Evolutionary conservation across 2,888 invertebrate genomes (phyloP), one percentile per base, ranked within the genome.

Genomic region (Tricholauxania praeusta): DNA sequence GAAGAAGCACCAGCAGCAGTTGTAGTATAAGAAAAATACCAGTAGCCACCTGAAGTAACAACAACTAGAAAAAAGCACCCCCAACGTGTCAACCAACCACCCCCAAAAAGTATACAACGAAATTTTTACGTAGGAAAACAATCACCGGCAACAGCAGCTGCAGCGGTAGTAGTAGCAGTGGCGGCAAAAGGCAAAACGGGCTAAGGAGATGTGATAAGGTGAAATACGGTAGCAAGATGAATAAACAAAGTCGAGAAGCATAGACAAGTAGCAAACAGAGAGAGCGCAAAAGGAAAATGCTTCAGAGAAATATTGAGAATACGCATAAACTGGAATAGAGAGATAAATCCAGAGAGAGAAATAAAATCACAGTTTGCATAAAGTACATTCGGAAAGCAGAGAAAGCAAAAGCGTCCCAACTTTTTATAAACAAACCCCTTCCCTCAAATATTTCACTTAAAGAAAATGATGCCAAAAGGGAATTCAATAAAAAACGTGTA

Each of bases 41-140:
- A 57, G 22, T 22, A 57, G 57, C 57, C 57, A 12, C 57, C 67
- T 67, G 47, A 48, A 51, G 28, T 15, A 51, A 17, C 15, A 49
- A 28, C 1, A 22, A 19, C 49, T 1, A 57, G 57, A 67, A 51
- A 19, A 32, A 15, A 53, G 22, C 47, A 62, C 53, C 59, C 69
- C 51, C n/a, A 14, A 47, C 62, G 15, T 17, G 15, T 12, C 19
- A 12, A 12, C 47, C 67, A 57, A 62, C 22, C 22, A 67, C 12
- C 60, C 57, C 69, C 66, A 12, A 66, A 75, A 73, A 73, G 72
- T 66, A 72, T 66, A 66, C 73, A 70, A 66, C 57, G 62, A 53
- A 22, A 64, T 53, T 60, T 47, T 17, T 39, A 53, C 10, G 17
- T 15, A 53, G 7, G 32, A 39, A 28, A 15, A n/a, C 53, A 52